Base-by-base conservation (phyloP, 2,888 invertebrate genomes). In the Odiellus spinosus region DNA sequence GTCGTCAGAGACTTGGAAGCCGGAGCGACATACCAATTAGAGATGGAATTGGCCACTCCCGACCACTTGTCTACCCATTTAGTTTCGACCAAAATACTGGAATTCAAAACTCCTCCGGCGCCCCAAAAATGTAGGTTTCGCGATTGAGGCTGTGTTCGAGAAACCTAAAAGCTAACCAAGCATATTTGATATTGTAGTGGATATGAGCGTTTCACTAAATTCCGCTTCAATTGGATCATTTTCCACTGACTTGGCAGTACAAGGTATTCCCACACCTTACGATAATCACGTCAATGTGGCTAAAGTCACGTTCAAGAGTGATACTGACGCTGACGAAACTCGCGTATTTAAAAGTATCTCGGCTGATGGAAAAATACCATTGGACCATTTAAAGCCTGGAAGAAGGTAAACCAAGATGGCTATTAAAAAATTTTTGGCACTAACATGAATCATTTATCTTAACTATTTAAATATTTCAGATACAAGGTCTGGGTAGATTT, bases 211-310 rank as follows among this genome's bases (percentile, higher is more conserved):
- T 26, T 26, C 26, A 6, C 26, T 26, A 8, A 26, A 26, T 4
- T 26, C 26, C 5, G 26, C 26, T 26, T 26, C 26, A 50, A 73
- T 82, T 0, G 77, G 76, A 44, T 78, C 80, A 10, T 80, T 51
- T 8, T 52, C 50, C 5, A 50, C 53, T 12, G 41, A 46, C 3
- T 55, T 82, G 0, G 83, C 83, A 59, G 73, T 88, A 5, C 73
- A 75, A 42, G 88, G 88, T 0, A 78, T 88, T 0, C 88, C 88
- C 0, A 77, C 82, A 56, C 88, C 88, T 0, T 82, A 85, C 53
- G 86, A 87, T 63, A 83, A 87, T 63, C 87, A 80, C 68, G 83
- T 88, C 43, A 82, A 86, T 56, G 84, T 88, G 59, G 87, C 82
- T 68, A 74, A 86, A 46, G 84, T 84, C 1, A 83, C 85, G 54